Percentiles rank a stretch among this genome's conserved stretches.
These are phyloP conservation scores for Allacma fusca DNA, from an alignment of 2,888 invertebrate genomes.

Conservation along the genomic window DNA sequence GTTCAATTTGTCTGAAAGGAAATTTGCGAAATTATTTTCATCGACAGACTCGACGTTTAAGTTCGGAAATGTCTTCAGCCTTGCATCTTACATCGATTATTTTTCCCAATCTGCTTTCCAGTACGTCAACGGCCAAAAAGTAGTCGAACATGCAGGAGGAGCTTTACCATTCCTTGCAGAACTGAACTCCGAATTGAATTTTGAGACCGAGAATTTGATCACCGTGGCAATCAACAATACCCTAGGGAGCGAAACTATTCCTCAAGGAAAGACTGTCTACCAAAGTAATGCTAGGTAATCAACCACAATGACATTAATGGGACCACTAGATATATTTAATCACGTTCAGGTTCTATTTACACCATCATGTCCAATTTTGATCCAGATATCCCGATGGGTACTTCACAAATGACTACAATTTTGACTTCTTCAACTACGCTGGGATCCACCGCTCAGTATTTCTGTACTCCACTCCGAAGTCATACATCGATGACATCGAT, in stretches of 20 bases:
- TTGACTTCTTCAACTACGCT: conserved; percentile 97
- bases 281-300: conserved; percentile 37
- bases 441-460: conserved; percentile 94
- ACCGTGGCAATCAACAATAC: conserved; percentile 96
- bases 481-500: conserved; percentile 82
- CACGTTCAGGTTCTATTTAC: too few relatives aligned
- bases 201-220: conserved; percentile 72
- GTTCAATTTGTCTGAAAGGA: too few relatives aligned
- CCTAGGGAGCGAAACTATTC: conserved; percentile 83
- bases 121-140: conserved; percentile 88
- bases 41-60: too few relatives aligned
- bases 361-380: too few relatives aligned
- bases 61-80: too few relatives aligned
- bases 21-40: too few relatives aligned
- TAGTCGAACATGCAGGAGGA: conserved; percentile 88
- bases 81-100: too few relatives aligned
- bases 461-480: conserved; percentile 84
- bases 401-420: conserved; percentile 81
- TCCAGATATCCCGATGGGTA: conserved; percentile 72
- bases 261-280: conserved; percentile 74
- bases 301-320: too few relatives aligned
- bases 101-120: too few relatives aligned
- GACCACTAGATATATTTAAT: too few relatives aligned
- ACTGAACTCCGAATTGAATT: conserved; percentile 65
- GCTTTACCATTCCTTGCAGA: conserved; percentile 94